Evolutionary conservation across 2,888 invertebrate species (phyloP), one percentile per base, ranked within the genome.

Genomic region (Torymus auratus): DNA sequence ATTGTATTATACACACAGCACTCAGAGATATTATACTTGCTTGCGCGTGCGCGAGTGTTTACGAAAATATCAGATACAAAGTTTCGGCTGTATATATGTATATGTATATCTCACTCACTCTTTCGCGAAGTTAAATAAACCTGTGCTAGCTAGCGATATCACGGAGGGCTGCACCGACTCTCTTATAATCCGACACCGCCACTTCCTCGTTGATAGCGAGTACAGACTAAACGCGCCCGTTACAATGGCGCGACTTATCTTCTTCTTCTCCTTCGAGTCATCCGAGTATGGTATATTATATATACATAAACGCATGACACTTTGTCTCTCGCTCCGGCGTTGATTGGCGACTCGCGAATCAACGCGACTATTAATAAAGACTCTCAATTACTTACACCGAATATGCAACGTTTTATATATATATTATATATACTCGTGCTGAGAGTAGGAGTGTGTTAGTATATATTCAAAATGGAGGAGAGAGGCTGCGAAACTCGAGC

Each of bases 401-500:
- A 50, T 20, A 50, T 20, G 68, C 68, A 64, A 56, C 15, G 58
- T 14, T 56, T 17, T 11, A 56, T 4, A 55, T 55, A 2, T 28
- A 23, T n/a, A 70, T 20, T 28, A 56, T 69, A 41, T 50, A 17
- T 41, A 13, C 7, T 14, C 50, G 52, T 5, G 60, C 20, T 5
- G 14, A 67, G n/a, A 41, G 61, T 23, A 23, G n/a, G n/a, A n/a
- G n/a, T 20, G 23, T 28, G 2, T 23, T 14, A 1, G 55, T 23
- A 68, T 56, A 56, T 52, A 11, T 65, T 65, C 41, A 78, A 78
- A 71, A 71, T 78, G 65, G 64, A 64, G 41, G 41, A 5, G 1
- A 7, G 41, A 5, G 1, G 41, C 28, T 20, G 82, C 84, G 86
- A 86, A 86, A 86, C 83, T 82, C 79, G 86, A 86, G 85, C 83